phyloP scores from a whole-genome alignment of 2,888 invertebrate genomes.

The Nysson spinosus region DNA sequence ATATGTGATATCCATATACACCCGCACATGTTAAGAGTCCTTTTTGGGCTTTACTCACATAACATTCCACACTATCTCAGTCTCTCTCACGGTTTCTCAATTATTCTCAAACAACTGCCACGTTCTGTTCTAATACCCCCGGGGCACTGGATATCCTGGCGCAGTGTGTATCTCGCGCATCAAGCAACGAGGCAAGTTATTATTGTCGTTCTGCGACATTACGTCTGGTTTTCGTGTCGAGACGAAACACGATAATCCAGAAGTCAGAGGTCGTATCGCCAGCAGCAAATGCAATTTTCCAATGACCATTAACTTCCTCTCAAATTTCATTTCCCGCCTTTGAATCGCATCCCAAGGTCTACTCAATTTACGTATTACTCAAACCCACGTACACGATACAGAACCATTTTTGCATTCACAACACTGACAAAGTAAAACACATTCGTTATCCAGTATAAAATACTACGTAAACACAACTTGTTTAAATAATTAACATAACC shows the following conservation, averaged over 20 bases:
- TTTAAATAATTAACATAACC: too few species aligned
- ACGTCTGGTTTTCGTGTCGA: constrained; percentile 40
- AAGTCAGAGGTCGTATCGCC: background rate
- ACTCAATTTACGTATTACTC: too few species aligned
- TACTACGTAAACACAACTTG: too few species aligned
- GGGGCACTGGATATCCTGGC: constrained; percentile 44
- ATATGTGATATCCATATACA: background rate
- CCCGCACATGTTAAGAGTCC: background rate
- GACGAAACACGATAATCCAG: constrained; percentile 9
- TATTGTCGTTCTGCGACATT: constrained; percentile 50
- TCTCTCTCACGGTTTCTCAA: constrained; percentile 58
- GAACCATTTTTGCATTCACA: too few species aligned
- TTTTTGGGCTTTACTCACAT: constrained; percentile 54
- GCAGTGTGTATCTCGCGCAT: constrained; percentile 15
- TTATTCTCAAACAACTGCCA: constrained; percentile 68
- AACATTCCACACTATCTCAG: constrained; percentile 42
- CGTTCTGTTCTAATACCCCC: constrained; percentile 63
- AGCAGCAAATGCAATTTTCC: too few species aligned
- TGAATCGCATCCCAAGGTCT: too few species aligned
- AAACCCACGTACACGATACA: too few species aligned
- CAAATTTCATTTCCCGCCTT: too few species aligned
- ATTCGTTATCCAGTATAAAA: too few species aligned
- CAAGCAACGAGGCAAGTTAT: constrained; percentile 52
- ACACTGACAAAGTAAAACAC: too few species aligned
- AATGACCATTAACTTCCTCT: too few species aligned